Evolutionary conservation across 2,888 invertebrate genomes (phyloP), one percentile per base, ranked within the genome.

Genomic region (Drosophila dives): DNA sequence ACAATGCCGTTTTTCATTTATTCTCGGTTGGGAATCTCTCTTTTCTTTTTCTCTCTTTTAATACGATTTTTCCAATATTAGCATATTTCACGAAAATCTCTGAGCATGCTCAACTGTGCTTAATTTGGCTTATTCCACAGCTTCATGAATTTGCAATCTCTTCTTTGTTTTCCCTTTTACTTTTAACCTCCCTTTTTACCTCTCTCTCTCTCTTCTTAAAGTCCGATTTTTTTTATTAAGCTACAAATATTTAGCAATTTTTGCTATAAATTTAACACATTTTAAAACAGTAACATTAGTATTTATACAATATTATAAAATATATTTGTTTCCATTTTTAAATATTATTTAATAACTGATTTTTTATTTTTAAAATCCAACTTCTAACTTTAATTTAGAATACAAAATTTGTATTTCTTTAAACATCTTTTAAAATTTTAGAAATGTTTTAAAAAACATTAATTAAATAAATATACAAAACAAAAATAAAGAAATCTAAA

Each of bases 391-490:
- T 12, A 3, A 12, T 20, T 11, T 42, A 1, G 2, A 3, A 3
- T 42, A 0, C 1, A 2, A 2, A 11, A 20, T 20, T 11, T 20
- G 0, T n/a, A 10, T 10, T n/a, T 3, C 3, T 17, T 38, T 3
- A 38, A 17, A 3, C 1, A 1, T 8, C 17, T 8, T 38, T 17
- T 17, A 36, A 7, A 38, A 17, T 17, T 17, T 8, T 38, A 8
- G 8, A 2, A 0, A 2, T 2, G 2, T n/a, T n/a, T n/a, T 4
- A 10, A 10, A 11, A 4, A 8, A 17, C 17, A 8, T 17, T 8
- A 8, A 38, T 17, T 38, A 38, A 38, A 17, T 8, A 38, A 38
- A 38, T 38, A 8, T 38, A n/a, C 2, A n/a, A 40, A 11, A n/a
- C 11, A 42, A 12, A 20, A 0, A 45, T 20, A 12, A 20, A 3